Conservation (phyloP, 2,113 vertebrate genomes). For the Cricetomys ansorgei region DNA sequence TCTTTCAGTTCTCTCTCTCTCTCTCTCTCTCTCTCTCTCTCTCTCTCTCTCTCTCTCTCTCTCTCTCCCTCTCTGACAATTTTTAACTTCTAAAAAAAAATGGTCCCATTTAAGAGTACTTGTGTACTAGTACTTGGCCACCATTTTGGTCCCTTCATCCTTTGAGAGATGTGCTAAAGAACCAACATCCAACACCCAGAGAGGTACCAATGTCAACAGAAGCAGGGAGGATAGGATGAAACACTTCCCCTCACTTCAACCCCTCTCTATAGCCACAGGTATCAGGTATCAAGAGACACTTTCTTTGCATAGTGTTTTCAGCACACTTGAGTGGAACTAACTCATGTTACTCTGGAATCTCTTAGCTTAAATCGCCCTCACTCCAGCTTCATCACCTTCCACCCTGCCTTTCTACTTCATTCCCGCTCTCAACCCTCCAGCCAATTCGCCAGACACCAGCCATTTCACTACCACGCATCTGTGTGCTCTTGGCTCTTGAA, state of each 20-base stretch:
- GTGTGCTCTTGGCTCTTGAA: neutral
- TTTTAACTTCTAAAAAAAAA: slow-evolving; percentile 23
- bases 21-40: too few relatives aligned
- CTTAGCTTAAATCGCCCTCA: neutral
- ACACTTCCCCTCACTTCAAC: rapidly evolving
- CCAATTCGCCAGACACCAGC: neutral
- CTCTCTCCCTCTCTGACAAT: slow-evolving; percentile 28
- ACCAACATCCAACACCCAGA: neutral
- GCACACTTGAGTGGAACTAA: rapidly evolving
- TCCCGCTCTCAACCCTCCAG: neutral
- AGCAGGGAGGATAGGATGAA: neutral
- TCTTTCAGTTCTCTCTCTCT: too few relatives aligned
- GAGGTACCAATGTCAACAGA: neutral
- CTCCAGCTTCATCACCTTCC: neutral
- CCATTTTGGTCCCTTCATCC: neutral
- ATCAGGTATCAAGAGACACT: neutral
- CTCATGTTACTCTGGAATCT: neutral
- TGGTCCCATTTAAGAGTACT: neutral
- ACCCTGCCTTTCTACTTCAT: too few relatives aligned
- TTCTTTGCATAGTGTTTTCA: neutral
- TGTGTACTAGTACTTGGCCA: neutral
- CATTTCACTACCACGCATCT: neutral
- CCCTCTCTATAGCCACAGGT: neutral
- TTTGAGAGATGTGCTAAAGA: neutral
- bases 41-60: too few relatives aligned